Base-by-base conservation (phyloP, 92 coral and sea anemone species). In the Phenganax marumi region DNA sequence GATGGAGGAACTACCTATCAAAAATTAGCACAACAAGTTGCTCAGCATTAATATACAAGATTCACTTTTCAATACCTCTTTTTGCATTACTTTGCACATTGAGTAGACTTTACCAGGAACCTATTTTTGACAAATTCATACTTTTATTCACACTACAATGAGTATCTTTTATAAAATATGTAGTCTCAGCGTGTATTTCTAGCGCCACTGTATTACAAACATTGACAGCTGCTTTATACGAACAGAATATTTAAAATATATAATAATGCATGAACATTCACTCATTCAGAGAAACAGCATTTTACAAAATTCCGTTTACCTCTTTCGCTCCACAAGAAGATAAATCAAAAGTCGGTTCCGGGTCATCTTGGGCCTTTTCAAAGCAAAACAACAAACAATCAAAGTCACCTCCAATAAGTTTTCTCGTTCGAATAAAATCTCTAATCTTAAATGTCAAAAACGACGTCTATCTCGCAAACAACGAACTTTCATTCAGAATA, bases 71-170 rank as follows among this genome's bases (percentile, higher is more conserved):
- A 63, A 39, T 73, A 95, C 98, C 98, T 95, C 94, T 76, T 95
- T 95, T 75, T 88, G 91, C 79, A 92, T 91, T 19, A 95, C 98
- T 53, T 89, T 91, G 68, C 98, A 95, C 68, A 92, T 65, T 14
- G 98, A 95, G 77, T 89, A 95, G 61, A 95, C 92, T 49, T 93
- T 97, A 57, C 82, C 88, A 18, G 98, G 98, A 8, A 95, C 93
- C 98, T 92, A 17, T 51, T 66, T 55, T 21, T 43, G 46, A 7
- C 19, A 56, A 33, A 33, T 33, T 33, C 43, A 33, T 1, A 33
- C 43, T 33, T 33, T 33, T 33, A 33, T 33, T 33, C 43, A 10
- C 22, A 5, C 11, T 8, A 12, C 13, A 19, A 63, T 13, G 18
- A 43, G n/a, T 26, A 16, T 16, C 12, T 17, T 33, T 17, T 69